These are phyloP conservation scores for Melitaea athalia DNA, from an alignment of 2,888 invertebrate species.

Conservation along the genomic window DNA sequence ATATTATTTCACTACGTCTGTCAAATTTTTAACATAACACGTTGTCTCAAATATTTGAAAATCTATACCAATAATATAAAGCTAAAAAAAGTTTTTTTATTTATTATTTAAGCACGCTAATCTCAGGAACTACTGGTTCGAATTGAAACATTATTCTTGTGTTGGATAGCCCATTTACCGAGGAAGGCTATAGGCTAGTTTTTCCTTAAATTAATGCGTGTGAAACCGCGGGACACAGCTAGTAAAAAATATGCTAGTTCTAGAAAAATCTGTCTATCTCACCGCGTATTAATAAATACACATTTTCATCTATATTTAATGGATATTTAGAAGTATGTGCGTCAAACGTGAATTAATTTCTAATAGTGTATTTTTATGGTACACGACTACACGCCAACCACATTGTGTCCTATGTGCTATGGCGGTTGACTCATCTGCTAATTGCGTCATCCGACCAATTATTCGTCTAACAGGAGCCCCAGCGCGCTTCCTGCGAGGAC, in stretches of 20 bases:
- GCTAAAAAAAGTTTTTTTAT: too few species aligned
- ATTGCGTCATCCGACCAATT: conserved; percentile 6
- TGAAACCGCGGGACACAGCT: too few species aligned
- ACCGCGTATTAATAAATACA: background rate
- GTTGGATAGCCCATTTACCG: too few species aligned
- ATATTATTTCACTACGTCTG: too few species aligned
- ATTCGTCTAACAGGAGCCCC: background rate
- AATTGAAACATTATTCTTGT: too few species aligned
- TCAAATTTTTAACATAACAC: too few species aligned
- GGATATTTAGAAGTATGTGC: background rate
- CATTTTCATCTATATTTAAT: background rate
- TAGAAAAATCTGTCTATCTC: background rate
- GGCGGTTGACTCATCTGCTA: conserved; percentile 9
- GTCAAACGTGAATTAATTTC: background rate
- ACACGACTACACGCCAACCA: conserved; percentile 1
- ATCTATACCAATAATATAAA: too few species aligned
- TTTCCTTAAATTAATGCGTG: too few species aligned
- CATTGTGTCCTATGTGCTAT: background rate
- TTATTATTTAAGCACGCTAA: too few species aligned
- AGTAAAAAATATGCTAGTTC: background rate
- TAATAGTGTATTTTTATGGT: background rate
- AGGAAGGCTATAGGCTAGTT: too few species aligned
- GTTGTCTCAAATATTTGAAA: too few species aligned
- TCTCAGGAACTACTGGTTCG: too few species aligned
- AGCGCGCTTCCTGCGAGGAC: background rate